Evolutionary conservation across 2,797 vertebrate genomes (phyloP).

Genomic region (Amazona ochrocephala): DNA sequence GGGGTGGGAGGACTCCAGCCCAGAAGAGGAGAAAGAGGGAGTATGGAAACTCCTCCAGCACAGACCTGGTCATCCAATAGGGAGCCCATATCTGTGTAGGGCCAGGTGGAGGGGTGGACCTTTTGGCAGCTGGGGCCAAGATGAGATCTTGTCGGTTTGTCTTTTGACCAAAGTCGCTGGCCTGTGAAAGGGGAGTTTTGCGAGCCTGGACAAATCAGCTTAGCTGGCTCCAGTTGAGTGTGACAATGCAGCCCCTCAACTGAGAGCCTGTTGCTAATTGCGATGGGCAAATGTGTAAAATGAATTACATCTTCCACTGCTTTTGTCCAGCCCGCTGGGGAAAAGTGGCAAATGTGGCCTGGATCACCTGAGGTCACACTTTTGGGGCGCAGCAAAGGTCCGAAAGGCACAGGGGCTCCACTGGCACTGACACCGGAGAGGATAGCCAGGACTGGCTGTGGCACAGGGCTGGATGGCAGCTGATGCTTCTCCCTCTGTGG

Average conservation of each 20-base stretch:
- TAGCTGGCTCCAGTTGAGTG: constrained; percentile 53
- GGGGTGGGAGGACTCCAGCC: neutral
- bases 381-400: fast-evolving
- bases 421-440: fast-evolving
- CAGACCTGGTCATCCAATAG: neutral
- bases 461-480: neutral
- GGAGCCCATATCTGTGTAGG: neutral
- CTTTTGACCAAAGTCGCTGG: constrained; percentile 28
- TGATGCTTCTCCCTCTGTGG: neutral
- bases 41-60: neutral
- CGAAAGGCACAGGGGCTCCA: fast-evolving
- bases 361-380: fast-evolving
- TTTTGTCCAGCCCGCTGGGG: neutral
- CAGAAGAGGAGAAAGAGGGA: neutral
- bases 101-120: neutral
- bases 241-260: neutral
- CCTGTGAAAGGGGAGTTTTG: constrained; percentile 34
- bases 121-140: constrained; percentile 1
- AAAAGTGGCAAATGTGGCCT: neutral
- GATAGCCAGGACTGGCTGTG: fast-evolving
- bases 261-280: constrained; percentile 17
- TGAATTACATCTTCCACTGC: neutral
- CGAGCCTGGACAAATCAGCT: constrained; percentile 9
- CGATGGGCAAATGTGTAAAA: neutral
- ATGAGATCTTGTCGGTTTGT: neutral